Conservation (phyloP, 2,113 vertebrate species). For the Pedionomus torquatus region DNA sequence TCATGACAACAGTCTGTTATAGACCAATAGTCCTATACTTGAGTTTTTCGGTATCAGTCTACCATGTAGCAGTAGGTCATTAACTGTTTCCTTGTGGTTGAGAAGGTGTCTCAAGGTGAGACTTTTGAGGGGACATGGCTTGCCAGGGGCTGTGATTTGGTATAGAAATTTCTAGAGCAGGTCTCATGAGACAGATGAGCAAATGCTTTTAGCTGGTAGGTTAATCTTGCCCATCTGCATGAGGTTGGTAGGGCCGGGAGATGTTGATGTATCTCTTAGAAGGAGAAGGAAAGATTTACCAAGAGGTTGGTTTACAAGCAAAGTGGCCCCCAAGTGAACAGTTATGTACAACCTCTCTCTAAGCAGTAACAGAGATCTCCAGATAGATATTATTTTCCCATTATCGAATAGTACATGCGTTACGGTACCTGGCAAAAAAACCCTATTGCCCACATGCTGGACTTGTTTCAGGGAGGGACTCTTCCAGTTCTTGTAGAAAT, state of each 20-base stretch:
- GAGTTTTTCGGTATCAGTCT: not conserved
- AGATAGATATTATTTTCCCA: not conserved
- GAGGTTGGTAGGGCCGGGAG: not conserved
- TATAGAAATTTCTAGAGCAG: not conserved
- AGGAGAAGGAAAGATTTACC: not conserved
- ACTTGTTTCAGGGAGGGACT: not conserved
- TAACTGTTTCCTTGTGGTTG: not conserved
- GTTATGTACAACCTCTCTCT: not conserved
- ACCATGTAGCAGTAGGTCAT: fast-evolving
- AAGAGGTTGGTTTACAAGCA: not conserved
- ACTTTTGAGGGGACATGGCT: fast-evolving
- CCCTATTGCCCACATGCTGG: not conserved
- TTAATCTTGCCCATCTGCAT: not conserved
- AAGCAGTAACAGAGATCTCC: not conserved
- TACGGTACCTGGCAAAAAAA: not conserved
- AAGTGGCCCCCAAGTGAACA: not conserved
- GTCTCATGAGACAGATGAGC: not conserved
- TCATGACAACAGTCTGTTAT: not conserved
- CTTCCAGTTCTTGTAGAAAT: not conserved
- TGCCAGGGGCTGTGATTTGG: fast-evolving
- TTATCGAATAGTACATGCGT: not conserved
- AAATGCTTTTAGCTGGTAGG: not conserved
- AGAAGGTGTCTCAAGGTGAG: not conserved
- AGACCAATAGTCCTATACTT: not conserved
- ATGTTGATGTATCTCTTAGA: not conserved